A percentile compares a stretch with the other conserved stretches of the same genome.
Conservation (phyloP, 2,113 vertebrate genomes). For the Mirza zaza region DNA sequence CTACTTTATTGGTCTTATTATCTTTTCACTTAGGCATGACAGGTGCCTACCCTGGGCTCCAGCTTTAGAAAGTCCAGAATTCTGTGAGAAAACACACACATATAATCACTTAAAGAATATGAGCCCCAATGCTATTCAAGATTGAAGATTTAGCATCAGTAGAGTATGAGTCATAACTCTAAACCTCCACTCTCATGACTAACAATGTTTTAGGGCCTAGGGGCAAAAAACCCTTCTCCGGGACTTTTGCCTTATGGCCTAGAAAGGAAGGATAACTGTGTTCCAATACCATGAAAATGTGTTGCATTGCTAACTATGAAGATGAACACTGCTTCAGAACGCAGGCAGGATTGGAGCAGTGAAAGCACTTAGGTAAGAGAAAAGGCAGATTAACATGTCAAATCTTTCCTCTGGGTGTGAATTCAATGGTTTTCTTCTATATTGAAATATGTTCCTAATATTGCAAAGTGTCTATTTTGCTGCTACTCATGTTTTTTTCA, state of each 20-base stretch:
- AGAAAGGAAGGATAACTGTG: not conserved
- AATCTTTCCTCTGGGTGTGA: not conserved
- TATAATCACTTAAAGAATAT: not conserved
- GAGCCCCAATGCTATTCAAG: not conserved
- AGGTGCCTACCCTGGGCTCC: not conserved
- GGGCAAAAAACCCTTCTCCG: not conserved
- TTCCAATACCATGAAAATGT: not conserved
- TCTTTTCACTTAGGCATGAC: not conserved
- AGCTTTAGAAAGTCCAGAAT: not conserved
- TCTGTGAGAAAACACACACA: not conserved
- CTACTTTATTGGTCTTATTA: not conserved
- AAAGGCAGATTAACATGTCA: not conserved
- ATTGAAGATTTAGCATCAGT: not conserved
- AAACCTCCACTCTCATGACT: not conserved
- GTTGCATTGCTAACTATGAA: not conserved
- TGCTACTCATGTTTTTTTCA: not conserved
- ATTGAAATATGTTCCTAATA: not conserved
- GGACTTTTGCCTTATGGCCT: not conserved
- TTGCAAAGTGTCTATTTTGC: conserved; percentile 16
- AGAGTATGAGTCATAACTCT: not conserved
- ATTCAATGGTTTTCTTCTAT: not conserved
- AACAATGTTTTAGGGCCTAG: not conserved
- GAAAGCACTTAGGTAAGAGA: not conserved
- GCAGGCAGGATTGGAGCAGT: not conserved
- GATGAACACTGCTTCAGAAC: not conserved